These are phyloP conservation scores for Cynaeus angustus DNA, from an alignment of 2,888 invertebrate genomes.

Conservation along the genomic window DNA sequence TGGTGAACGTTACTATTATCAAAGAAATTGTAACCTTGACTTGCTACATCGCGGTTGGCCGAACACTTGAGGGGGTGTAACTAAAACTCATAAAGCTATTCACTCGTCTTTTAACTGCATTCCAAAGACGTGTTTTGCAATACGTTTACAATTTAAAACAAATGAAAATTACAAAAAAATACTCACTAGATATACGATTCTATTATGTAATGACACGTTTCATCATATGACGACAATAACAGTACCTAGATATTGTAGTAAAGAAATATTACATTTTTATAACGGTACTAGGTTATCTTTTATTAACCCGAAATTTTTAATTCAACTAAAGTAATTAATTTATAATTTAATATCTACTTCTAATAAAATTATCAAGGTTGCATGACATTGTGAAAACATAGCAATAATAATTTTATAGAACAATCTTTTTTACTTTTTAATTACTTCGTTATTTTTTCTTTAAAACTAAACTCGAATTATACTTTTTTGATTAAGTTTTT, in stretches of 20 bases:
- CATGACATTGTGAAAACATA: no score
- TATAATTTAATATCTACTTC: no score
- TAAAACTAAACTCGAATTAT: no score
- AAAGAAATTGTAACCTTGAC: conserved; percentile 68
- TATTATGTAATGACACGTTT: not conserved
- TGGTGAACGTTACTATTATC: conserved; percentile 64
- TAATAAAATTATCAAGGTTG: no score
- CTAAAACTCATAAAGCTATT: conserved; percentile 46
- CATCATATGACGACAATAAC: not conserved
- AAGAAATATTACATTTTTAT: no score
- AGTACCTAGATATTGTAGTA: not conserved
- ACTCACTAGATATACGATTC: not conserved
- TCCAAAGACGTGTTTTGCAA: conserved; percentile 32
- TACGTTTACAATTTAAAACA: conserved; percentile 16
- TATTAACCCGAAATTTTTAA: no score
- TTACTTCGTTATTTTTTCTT: no score
- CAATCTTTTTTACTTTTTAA: no score
- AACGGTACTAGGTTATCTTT: no score
- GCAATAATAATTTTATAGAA: no score
- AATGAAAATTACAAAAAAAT: not conserved
- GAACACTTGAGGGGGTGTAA: conserved; percentile 63
- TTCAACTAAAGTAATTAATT: no score
- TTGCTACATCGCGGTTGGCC: conserved; percentile 64
- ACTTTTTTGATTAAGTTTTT: no score
- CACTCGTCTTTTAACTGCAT: conserved; percentile 46